Evolutionary conservation across 2,888 invertebrate species (phyloP).

Genomic region (Carabus problematicus): DNA sequence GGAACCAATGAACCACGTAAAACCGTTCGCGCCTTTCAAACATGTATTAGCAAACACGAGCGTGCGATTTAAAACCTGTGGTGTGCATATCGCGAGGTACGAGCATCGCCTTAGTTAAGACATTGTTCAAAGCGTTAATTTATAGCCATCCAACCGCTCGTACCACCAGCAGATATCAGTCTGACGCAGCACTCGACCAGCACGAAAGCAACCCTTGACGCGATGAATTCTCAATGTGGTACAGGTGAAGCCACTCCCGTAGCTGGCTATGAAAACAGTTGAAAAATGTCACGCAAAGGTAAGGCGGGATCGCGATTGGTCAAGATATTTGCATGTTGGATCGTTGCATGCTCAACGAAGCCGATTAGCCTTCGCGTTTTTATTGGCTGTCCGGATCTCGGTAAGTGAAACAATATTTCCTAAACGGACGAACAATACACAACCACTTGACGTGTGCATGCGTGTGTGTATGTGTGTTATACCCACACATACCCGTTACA

Average conservation of each 20-base stretch:
- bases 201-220: background rate
- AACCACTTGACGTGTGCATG: too few species aligned
- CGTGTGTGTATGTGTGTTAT: too few species aligned
- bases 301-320: conserved; percentile 32
- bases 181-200: background rate
- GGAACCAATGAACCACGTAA: conserved; percentile 21
- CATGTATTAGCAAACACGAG: conserved; percentile 1
- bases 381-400: conserved; percentile 35
- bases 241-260: conserved; percentile 35
- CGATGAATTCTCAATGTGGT: conserved; percentile 29
- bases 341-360: conserved; percentile 36
- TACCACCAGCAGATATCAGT: conserved; percentile 21
- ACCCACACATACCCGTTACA: too few species aligned
- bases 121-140: conserved; percentile 37
- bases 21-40: conserved; percentile 17
- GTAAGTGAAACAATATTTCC: conserved; percentile 43
- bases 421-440: conserved; percentile 25
- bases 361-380: conserved; percentile 41
- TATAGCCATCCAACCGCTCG: conserved; percentile 22
- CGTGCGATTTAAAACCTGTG: background rate
- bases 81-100: conserved; percentile 17
- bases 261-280: conserved; percentile 37
- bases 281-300: conserved; percentile 42
- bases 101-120: conserved; percentile 39
- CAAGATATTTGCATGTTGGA: conserved; percentile 41